Evolutionary conservation across 1,140 invertebrate genomes (phyloP), one percentile per base, ranked within the genome.

Genomic region (Apis dorsata): DNA sequence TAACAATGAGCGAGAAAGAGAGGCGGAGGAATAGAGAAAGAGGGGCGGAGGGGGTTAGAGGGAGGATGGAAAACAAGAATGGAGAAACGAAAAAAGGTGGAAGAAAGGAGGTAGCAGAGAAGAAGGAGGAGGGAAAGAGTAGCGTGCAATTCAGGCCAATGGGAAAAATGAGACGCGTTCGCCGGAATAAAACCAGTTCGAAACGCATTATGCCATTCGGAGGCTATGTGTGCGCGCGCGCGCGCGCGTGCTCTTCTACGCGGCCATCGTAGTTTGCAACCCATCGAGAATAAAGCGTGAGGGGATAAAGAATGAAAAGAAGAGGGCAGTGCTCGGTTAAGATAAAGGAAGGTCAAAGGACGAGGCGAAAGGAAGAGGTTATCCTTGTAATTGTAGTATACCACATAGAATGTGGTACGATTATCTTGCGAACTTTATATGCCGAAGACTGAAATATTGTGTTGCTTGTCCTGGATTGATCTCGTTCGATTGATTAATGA

Each of bases 151-250:
- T 87, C 87, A 85, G 85, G 86, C 24, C 82, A 89, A 87, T 88
- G 89, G 89, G 84, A 90, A 90, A 90, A 90, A 90, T 86, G 87
- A 90, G 89, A 89, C 82, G 76, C 72, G 79, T 80, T 68, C 28
- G 81, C 53, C 77, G 73, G 84, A 85, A 89, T 87, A 86, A 85
- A 92, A 92, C 91, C 91, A 92, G 91, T 92, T 92, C 85, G 86
- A 81, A 73, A 89, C 84, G 83, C 81, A 88, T 91, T 89, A 88
- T 91, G 86, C 90, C 74, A 83, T 86, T 85, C 84, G 83, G 83
- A 65, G 81, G 66, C 75, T 72, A 72, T 21, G 55, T 7, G 55
- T 15, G 24, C 77, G 80, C 73, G 85, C 60, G 19, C 60, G 19
- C 15, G 55, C 53, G 72, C 53, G 34, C 77, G 28, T 21, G 34